phyloP scores from a whole-genome alignment of 2,888 invertebrate species.

The Halictus quadricinctus region DNA sequence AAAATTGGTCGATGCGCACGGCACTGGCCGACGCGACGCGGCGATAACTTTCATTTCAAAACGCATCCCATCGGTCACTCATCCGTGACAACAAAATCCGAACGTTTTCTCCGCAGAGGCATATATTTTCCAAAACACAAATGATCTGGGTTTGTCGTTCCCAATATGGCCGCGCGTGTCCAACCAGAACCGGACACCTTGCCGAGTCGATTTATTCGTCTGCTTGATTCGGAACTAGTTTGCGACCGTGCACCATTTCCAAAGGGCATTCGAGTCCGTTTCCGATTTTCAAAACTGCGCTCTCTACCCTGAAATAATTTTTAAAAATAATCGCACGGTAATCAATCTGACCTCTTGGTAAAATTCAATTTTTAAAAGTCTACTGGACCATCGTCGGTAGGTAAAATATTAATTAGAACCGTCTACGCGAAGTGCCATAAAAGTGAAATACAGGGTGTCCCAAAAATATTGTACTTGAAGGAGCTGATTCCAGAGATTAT shows the following conservation, averaged over 20 bases:
- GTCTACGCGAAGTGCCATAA: too few relatives aligned
- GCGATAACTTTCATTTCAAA: slow-evolving; percentile 10
- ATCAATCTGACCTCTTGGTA: background rate
- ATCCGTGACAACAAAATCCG: slow-evolving; percentile 19
- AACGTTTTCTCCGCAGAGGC: background rate
- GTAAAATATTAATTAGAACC: too few relatives aligned
- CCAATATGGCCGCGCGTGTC: background rate
- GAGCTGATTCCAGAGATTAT: too few relatives aligned
- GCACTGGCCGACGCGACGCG: background rate
- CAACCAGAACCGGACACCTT: slow-evolving; percentile 2
- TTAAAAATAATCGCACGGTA: background rate
- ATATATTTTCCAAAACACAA: slow-evolving; percentile 9
- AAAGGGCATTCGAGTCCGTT: background rate
- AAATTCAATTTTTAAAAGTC: too few relatives aligned
- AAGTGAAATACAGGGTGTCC: background rate
- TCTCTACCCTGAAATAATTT: too few relatives aligned
- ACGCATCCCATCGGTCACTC: background rate
- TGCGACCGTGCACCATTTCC: background rate
- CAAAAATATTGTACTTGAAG: too few relatives aligned
- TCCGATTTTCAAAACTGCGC: too few relatives aligned
- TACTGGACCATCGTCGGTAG: too few relatives aligned
- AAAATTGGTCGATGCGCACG: background rate
- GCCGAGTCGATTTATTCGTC: background rate
- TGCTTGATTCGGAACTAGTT: background rate
- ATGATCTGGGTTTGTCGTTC: slow-evolving; percentile 16